Conservation (phyloP, 2,113 vertebrate genomes). For the Mionectes macconnelli region DNA sequence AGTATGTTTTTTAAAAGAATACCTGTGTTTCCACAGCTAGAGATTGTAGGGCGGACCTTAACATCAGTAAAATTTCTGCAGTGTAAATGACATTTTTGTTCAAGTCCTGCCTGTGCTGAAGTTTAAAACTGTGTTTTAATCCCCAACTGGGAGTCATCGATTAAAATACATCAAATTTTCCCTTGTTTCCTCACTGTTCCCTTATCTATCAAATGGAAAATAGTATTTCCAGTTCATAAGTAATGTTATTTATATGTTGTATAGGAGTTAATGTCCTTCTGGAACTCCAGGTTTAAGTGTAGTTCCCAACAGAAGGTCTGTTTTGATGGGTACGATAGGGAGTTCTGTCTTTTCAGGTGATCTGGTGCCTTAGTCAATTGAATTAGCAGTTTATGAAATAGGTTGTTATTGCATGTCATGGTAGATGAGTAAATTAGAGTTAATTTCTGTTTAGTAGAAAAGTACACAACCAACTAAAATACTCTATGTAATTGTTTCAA, state of each 20-base stretch:
- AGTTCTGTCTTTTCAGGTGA: background rate
- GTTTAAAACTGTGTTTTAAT: background rate
- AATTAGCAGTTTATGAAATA: background rate
- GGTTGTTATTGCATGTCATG: background rate
- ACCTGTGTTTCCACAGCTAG: background rate
- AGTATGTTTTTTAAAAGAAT: background rate
- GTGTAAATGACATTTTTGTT: background rate
- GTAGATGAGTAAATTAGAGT: background rate
- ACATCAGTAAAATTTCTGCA: background rate
- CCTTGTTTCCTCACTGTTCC: background rate
- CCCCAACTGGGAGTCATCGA: background rate
- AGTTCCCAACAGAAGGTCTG: background rate
- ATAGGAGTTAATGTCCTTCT: background rate
- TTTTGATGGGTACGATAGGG: background rate
- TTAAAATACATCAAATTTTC: background rate
- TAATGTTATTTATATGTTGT: background rate
- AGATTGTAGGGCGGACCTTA: background rate
- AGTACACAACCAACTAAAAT: background rate
- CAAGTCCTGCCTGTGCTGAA: background rate
- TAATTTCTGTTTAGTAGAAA: background rate
- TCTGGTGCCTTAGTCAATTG: background rate
- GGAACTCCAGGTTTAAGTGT: background rate
- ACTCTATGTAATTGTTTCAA: background rate
- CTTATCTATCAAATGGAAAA: background rate
- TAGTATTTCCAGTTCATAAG: background rate